Percentiles rank a stretch among this genome's conserved stretches.
phyloP scores from a whole-genome alignment of 2,113 vertebrate species.

The Sakesphorus luctuosus region DNA sequence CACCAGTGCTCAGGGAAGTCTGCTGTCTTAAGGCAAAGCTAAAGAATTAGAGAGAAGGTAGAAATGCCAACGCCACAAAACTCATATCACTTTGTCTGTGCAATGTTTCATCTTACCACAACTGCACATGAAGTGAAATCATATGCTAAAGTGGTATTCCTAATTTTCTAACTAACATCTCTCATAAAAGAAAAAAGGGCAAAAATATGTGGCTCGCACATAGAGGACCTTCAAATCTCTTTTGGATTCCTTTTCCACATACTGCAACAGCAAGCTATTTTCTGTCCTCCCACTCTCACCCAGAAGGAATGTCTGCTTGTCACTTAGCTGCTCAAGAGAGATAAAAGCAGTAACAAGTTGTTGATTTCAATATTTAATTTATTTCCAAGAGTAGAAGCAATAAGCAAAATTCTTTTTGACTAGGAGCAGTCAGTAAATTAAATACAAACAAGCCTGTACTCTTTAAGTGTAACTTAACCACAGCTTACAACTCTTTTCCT shows the following conservation, averaged over 20 bases:
- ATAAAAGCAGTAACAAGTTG: slow-evolving; percentile 50
- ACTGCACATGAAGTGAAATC: not conserved
- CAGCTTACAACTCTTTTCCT: not conserved
- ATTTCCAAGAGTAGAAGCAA: slow-evolving; percentile 43
- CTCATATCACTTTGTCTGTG: not conserved
- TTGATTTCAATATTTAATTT: slow-evolving; percentile 64
- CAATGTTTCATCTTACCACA: not conserved
- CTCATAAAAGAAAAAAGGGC: not conserved
- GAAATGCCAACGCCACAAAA: not conserved
- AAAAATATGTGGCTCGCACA: not conserved
- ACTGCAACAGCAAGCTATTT: slow-evolving; percentile 41
- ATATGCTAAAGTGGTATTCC: not conserved
- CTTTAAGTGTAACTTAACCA: not conserved
- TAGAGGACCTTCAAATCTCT: not conserved
- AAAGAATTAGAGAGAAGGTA: not conserved
- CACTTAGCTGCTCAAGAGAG: slow-evolving; percentile 16
- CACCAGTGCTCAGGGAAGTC: not conserved
- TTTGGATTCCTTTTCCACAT: slow-evolving; percentile 32
- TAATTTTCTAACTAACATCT: not conserved
- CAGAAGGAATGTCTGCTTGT: slow-evolving; percentile 53
- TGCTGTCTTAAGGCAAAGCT: not conserved
- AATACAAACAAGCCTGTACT: not conserved
- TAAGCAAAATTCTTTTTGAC: slow-evolving; percentile 21
- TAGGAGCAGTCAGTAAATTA: not conserved
- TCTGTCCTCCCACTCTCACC: slow-evolving; percentile 44